phyloP scores from a whole-genome alignment of 2,797 vertebrate genomes.

The Alosa sapidissima region DNA sequence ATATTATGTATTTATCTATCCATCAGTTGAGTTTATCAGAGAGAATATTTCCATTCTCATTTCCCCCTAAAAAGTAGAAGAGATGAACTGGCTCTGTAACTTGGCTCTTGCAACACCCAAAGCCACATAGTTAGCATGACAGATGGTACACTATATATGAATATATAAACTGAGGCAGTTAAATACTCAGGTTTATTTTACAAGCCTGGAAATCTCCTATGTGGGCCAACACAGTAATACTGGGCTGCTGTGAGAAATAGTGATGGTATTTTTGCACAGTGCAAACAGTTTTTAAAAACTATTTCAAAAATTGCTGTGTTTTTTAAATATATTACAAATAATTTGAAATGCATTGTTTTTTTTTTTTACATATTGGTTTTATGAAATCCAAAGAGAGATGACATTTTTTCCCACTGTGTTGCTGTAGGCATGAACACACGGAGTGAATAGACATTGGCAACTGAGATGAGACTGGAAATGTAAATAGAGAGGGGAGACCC shows the following conservation, averaged over 20 bases:
- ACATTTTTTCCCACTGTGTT: background rate
- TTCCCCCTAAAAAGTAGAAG: background rate
- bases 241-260: conserved; percentile 2
- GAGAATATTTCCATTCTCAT: background rate
- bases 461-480: background rate
- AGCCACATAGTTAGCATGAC: conserved; percentile 4
- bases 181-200: conserved; percentile 31
- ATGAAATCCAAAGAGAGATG: background rate
- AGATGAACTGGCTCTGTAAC: background rate
- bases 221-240: background rate
- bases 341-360: background rate
- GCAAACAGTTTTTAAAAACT: background rate
- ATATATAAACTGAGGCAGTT: conserved; percentile 28
- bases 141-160: conserved; percentile 31
- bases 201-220: conserved; percentile 18
- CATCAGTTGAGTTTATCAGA: background rate
- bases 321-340: background rate
- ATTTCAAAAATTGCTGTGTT: background rate
- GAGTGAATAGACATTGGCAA: background rate
- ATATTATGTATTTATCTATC: background rate
- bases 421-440: background rate
- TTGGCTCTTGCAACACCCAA: background rate
- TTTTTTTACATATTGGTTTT: background rate
- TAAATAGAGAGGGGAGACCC: background rate
- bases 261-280: background rate